Conservation (phyloP, 2,888 invertebrate species). For the Dryocosmus kuriphilus region DNA sequence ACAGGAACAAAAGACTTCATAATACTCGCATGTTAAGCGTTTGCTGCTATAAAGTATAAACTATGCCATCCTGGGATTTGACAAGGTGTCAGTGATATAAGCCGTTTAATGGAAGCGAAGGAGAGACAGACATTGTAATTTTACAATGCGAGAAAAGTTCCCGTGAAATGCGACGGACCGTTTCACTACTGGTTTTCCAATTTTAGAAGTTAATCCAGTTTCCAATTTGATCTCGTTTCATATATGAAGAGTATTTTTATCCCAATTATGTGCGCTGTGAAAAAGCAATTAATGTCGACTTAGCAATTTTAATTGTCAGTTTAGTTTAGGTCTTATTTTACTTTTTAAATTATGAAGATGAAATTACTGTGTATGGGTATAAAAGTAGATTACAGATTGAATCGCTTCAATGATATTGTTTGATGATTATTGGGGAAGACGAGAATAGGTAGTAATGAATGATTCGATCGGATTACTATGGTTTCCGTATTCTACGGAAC, state of each 20-base stretch:
- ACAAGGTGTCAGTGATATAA: constrained; percentile 24
- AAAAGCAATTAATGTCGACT: too few relatives aligned
- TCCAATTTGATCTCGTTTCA: background rate
- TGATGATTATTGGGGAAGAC: background rate
- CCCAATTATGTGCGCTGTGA: too few relatives aligned
- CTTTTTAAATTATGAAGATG: too few relatives aligned
- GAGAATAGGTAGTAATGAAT: constrained; percentile 11
- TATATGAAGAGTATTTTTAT: background rate
- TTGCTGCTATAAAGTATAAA: constrained; percentile 1
- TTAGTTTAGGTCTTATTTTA: too few relatives aligned
- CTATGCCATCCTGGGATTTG: background rate
- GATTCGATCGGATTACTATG: background rate
- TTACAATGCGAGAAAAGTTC: background rate
- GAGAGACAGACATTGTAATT: background rate
- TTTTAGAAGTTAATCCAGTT: background rate
- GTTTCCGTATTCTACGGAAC: constrained; percentile 38
- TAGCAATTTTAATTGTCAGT: too few relatives aligned
- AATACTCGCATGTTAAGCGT: constrained; percentile 9
- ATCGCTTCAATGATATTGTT: too few relatives aligned
- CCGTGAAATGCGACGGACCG: background rate
- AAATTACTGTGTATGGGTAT: too few relatives aligned
- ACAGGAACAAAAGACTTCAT: constrained; percentile 52
- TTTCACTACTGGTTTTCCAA: background rate
- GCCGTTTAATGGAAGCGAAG: background rate
- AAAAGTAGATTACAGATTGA: too few relatives aligned